phyloP scores from a whole-genome alignment of 2,888 invertebrate genomes.

The Sphinx pinastri region DNA sequence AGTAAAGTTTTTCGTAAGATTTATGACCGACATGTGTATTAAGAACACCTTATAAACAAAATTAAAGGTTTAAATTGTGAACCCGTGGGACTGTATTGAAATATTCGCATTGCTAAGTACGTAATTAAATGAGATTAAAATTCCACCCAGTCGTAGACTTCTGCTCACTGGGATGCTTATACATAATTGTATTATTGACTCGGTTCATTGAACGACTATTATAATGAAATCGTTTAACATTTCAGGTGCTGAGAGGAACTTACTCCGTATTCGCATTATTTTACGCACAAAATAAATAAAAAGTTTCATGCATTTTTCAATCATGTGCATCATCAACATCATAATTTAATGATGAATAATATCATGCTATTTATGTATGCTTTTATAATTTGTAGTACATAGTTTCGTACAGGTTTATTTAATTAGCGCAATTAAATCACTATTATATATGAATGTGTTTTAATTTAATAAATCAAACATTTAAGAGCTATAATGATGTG shows the following conservation, averaged over 20 bases:
- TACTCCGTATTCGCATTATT: conserved; percentile 74
- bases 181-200: conserved; percentile 33
- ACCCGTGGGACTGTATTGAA: background rate
- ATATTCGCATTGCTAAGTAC: background rate
- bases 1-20: no score
- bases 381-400: background rate
- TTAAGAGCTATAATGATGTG: no score
- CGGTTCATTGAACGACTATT: conserved; percentile 34
- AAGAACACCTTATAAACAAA: no score
- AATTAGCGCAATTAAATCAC: no score
- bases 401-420: no score
- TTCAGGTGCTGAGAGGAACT: conserved; percentile 69
- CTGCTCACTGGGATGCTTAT: conserved; percentile 20
- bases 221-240: conserved; percentile 40
- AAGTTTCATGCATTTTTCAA: background rate
- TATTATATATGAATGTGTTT: no score
- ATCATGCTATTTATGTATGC: background rate
- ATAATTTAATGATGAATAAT: background rate
- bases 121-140: conserved; percentile 1
- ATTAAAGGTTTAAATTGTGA: no score
- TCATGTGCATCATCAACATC: background rate
- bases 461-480: no score
- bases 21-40: no score
- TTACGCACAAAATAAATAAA: conserved; percentile 63
- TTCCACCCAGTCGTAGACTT: conserved; percentile 15